Evolutionary conservation across 64 coral and sea anemone species (phyloP), one percentile per base, ranked within the genome.

Genomic region (Orbicella faveolata): DNA sequence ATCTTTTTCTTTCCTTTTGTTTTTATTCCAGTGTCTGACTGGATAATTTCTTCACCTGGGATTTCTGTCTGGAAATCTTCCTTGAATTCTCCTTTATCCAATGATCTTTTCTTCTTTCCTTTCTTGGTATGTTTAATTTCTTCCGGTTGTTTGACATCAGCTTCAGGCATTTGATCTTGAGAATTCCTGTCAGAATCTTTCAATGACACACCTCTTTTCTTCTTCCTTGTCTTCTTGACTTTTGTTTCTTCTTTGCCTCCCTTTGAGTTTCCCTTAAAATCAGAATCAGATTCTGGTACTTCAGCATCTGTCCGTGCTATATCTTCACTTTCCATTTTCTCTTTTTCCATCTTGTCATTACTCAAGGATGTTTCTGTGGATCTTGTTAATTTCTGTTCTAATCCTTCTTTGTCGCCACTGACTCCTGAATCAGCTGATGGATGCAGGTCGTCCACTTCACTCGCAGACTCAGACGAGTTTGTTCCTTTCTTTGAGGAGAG

Each of bases 231-330:
- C 11, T 76, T 89, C n/a, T 23, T 74, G 11, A 36, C 2, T 66
- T 89, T 89, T 66, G 57, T 9, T 89, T 79, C 79, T 15, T 4
- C 36, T 52, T 72, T 81, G 21, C 33, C 48, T 70, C 65, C 30
- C 36, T 34, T 80, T 2, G 62, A 57, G 18, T 21, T 65, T 80
- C 72, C 77, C 1, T 80, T 26, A 11, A 55, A 68, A 15, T 23
- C 64, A 20, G 61, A 18, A 15, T 73, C 21, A 44, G 44, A 26
- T 70, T 79, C 76, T 16, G 7, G 39, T 53, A 33, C 7, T 8
- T 12, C 64, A 55, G 64, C 88, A 48, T 81, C 63, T n/a, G 63
- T 52, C 30, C 14, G 53, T 53, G 52, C 48, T 12, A 13, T 2
- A 25, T 36, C 88, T 72, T 53, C 23, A 65, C 73, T 81, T 68